Evolutionary conservation across 2,888 invertebrate species (phyloP).

Genomic region (Drosophila anomelani): DNA sequence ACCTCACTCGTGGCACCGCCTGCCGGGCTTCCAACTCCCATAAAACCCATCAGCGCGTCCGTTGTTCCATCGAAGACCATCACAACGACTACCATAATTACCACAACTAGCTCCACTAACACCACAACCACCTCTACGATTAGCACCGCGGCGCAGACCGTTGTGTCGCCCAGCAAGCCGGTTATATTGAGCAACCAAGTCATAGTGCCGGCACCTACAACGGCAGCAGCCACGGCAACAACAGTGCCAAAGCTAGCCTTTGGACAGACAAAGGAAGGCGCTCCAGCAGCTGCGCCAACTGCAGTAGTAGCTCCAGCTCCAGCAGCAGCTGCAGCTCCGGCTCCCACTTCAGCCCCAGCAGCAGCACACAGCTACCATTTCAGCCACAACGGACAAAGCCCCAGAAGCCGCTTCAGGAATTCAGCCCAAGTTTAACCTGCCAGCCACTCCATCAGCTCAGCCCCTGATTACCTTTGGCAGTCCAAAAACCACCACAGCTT

Average conservation of each 20-base stretch:
- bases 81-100: neutral
- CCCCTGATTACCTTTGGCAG: slow-evolving; percentile 15
- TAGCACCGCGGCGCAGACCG: neutral
- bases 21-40: slow-evolving; percentile 19
- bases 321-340: neutral
- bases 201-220: neutral
- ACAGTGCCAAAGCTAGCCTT: slow-evolving; percentile 9
- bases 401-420: slow-evolving; percentile 17
- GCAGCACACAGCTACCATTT: neutral
- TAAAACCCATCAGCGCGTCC: slow-evolving; percentile 29
- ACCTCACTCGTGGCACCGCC: slow-evolving; percentile 7
- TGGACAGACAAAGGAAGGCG: neutral
- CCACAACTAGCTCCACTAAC: neutral
- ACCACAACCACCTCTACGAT: neutral
- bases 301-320: neutral
- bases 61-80: slow-evolving; percentile 9
- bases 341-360: neutral
- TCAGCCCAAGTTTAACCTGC: slow-evolving; percentile 1
- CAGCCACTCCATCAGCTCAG: neutral
- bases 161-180: slow-evolving; percentile 35
- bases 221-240: neutral
- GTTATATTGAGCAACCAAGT: slow-evolving; percentile 27
- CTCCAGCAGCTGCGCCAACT: neutral
- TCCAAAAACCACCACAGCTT: slow-evolving; percentile 9
- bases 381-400: slow-evolving; percentile 22